phyloP scores from a whole-genome alignment of 2,113 vertebrate species.

The Edolisoma coerulescens region DNA sequence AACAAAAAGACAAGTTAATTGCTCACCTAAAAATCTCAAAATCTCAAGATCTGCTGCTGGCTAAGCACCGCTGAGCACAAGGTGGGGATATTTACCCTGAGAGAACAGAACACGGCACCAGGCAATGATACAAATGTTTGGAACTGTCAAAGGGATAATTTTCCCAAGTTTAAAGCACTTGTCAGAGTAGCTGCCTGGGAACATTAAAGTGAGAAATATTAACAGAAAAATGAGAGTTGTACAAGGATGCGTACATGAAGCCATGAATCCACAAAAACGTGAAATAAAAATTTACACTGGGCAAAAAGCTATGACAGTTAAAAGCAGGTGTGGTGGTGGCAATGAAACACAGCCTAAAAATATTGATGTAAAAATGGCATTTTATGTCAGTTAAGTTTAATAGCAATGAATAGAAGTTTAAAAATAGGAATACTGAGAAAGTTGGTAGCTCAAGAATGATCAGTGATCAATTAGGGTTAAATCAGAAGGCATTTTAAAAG shows the following conservation, averaged over 20 bases:
- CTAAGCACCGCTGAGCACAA: not conserved
- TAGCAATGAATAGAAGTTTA: not conserved
- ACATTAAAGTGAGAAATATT: not conserved
- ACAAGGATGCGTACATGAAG: not conserved
- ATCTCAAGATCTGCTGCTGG: not conserved
- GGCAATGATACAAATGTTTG: not conserved
- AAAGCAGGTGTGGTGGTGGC: conserved; percentile 25
- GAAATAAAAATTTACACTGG: not conserved
- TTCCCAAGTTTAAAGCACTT: conserved; percentile 1
- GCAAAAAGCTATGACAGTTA: conserved; percentile 4
- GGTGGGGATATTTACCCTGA: not conserved
- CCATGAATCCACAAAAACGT: not conserved
- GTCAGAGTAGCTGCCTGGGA: not conserved
- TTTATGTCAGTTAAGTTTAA: not conserved
- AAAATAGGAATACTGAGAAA: not conserved
- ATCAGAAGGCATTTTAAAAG: not conserved
- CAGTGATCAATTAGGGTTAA: not conserved
- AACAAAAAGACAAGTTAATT: not conserved
- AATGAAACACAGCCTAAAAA: conserved; percentile 8
- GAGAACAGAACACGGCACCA: not conserved
- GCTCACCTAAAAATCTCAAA: not conserved
- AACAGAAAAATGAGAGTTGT: not conserved
- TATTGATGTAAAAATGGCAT: not conserved
- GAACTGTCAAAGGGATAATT: not conserved
- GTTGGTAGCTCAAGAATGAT: not conserved